Conservation (phyloP, 2,888 invertebrate genomes). For the Cephus nigrinus region DNA sequence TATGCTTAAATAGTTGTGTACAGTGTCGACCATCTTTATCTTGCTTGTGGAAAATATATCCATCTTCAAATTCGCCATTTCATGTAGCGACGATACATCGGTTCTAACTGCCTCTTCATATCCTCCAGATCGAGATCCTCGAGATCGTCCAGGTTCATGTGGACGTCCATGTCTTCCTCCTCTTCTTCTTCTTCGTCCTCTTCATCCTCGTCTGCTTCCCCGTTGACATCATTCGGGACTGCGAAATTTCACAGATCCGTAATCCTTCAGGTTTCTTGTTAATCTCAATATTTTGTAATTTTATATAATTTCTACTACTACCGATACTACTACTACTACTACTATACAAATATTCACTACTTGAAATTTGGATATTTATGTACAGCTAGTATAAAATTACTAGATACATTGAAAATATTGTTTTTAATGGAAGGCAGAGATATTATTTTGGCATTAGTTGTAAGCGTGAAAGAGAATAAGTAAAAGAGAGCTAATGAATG, state of each 20-base stretch:
- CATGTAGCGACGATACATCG: constrained; percentile 52
- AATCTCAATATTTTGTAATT: background rate
- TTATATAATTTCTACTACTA: background rate
- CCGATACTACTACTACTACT: background rate
- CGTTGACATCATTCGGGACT: constrained; percentile 28
- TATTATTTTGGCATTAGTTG: constrained; percentile 2
- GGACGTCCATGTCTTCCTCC: background rate
- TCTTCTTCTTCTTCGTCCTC: background rate
- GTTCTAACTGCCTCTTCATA: constrained; percentile 45
- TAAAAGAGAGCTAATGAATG: background rate
- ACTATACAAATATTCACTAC: background rate
- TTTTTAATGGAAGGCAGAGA: background rate
- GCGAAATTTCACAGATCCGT: constrained; percentile 23
- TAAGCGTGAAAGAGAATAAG: background rate
- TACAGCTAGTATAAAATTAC: background rate
- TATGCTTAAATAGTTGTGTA: background rate
- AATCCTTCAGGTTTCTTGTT: background rate
- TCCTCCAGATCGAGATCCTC: constrained; percentile 32
- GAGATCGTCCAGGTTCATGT: background rate
- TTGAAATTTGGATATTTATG: background rate
- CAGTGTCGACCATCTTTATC: background rate
- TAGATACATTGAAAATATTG: background rate
- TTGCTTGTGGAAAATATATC: background rate
- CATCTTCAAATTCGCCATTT: constrained; percentile 50
- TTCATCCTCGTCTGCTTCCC: background rate